A percentile compares a stretch with the other conserved stretches of the same genome.
Evolutionary conservation across 2,888 invertebrate genomes (phyloP).

Genomic region (Cephus nigrinus): DNA sequence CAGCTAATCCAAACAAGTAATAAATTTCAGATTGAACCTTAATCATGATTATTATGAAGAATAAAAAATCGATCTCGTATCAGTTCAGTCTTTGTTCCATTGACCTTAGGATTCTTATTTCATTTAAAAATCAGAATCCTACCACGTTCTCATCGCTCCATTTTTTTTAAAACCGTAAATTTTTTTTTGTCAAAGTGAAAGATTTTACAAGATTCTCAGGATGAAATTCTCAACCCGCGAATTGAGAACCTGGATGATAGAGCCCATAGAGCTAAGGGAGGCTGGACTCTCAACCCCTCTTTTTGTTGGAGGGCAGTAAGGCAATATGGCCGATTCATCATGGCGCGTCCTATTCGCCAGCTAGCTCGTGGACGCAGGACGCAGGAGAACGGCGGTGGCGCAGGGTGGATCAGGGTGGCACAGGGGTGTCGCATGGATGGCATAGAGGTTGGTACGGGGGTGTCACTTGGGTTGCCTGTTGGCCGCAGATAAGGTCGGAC

Average conservation of each 20-base stretch:
- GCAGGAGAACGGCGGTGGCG: conserved; percentile 19
- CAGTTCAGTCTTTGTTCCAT: neutral
- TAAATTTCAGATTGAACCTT: neutral
- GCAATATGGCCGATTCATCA: conserved; percentile 64
- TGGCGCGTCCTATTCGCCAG: conserved; percentile 47
- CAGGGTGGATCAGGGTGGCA: neutral
- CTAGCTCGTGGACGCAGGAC: conserved; percentile 38
- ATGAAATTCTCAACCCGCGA: neutral
- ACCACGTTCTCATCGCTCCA: neutral
- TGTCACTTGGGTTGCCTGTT: conserved; percentile 48
- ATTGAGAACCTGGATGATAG: neutral
- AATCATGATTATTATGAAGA: neutral
- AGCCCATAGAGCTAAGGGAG: neutral
- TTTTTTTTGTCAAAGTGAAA: neutral
- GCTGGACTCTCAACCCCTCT: conserved; percentile 27
- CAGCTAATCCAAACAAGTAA: neutral
- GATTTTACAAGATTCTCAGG: neutral
- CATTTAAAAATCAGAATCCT: neutral
- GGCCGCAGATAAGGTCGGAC: conserved; percentile 62
- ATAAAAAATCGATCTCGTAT: neutral
- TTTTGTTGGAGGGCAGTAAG: conserved; percentile 39
- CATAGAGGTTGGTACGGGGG: conserved; percentile 5
- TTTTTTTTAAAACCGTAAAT: neutral
- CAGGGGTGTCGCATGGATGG: neutral
- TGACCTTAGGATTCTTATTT: neutral